These are phyloP conservation scores for Clupea harengus DNA, from an alignment of 2,113 vertebrate species.

Conservation along the genomic window DNA sequence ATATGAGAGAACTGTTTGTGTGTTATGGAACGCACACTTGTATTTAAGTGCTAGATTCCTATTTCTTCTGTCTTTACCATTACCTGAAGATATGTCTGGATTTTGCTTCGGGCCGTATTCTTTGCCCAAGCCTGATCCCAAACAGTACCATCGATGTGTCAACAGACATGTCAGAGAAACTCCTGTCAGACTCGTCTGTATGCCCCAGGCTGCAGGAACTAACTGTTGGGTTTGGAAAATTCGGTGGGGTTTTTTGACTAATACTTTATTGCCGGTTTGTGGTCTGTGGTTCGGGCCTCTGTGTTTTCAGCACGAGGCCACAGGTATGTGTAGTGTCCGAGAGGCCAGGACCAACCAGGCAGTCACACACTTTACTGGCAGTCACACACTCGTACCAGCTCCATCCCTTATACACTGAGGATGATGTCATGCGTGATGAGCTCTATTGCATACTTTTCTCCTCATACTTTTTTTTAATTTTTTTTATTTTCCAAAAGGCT, in stretches of 20 bases:
- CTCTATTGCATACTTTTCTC: not conserved
- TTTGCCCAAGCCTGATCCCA: not conserved
- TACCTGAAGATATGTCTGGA: constrained; percentile 11
- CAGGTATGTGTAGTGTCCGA: not conserved
- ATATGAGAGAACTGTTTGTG: not conserved
- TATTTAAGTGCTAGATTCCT: not conserved
- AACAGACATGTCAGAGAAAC: constrained; percentile 11
- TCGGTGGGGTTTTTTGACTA: not conserved
- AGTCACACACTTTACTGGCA: not conserved
- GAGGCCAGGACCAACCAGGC: not conserved
- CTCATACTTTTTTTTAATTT: not conserved
- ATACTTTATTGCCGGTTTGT: not conserved
- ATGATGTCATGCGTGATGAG: not conserved
- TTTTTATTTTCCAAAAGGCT: not conserved
- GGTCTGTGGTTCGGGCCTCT: not conserved
- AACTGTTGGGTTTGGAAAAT: not conserved
- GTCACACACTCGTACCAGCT: not conserved
- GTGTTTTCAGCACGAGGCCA: not conserved
- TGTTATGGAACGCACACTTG: not conserved
- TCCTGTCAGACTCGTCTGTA: not conserved
- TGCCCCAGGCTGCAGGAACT: not conserved
- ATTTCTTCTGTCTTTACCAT: not conserved
- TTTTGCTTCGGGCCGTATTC: not conserved
- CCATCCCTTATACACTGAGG: not conserved
- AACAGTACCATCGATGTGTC: not conserved